These are phyloP conservation scores for Scomberomorus guttatus DNA, from an alignment of 2,797 vertebrate genomes.

Conservation along the genomic window DNA sequence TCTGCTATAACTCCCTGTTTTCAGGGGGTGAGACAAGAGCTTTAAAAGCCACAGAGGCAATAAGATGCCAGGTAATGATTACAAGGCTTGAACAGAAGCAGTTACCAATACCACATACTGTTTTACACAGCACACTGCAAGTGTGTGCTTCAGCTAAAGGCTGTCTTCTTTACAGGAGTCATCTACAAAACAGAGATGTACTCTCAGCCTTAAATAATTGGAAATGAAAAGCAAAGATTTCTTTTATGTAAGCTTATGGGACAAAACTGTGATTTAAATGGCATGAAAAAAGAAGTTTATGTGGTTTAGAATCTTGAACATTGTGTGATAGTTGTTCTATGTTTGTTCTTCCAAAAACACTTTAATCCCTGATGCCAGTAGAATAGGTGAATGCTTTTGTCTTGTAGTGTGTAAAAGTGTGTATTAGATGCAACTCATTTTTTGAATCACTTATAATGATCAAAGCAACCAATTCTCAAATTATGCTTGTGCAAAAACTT, in stretches of 20 bases:
- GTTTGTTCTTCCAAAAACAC: background rate
- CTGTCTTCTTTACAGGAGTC: conserved; percentile 47
- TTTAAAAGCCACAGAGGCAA: conserved; percentile 85
- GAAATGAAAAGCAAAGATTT: conserved; percentile 20
- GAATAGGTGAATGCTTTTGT: conserved; percentile 4
- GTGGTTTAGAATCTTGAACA: conserved; percentile 8
- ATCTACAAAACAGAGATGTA: conserved; percentile 45
- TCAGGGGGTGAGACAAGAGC: conserved; percentile 76
- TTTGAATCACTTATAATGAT: conserved; percentile 31
- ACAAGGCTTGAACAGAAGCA: conserved; percentile 85
- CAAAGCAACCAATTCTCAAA: conserved; percentile 35
- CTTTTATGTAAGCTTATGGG: background rate
- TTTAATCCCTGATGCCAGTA: background rate
- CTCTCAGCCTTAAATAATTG: conserved; percentile 23
- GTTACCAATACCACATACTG: conserved; percentile 83
- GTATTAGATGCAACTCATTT: conserved; percentile 19
- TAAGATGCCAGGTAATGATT: conserved; percentile 89
- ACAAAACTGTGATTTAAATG: conserved; percentile 6
- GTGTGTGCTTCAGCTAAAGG: conserved; percentile 56
- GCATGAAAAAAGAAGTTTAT: conserved; percentile 11
- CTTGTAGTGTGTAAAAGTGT: conserved; percentile 1
- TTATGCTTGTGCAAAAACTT: conserved; percentile 37
- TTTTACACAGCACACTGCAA: conserved; percentile 72
- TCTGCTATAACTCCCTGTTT: conserved; percentile 86
- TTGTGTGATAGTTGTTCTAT: background rate